These are phyloP conservation scores for Strigops habroptila DNA, from an alignment of 2,113 vertebrate genomes.

Conservation along the genomic window DNA sequence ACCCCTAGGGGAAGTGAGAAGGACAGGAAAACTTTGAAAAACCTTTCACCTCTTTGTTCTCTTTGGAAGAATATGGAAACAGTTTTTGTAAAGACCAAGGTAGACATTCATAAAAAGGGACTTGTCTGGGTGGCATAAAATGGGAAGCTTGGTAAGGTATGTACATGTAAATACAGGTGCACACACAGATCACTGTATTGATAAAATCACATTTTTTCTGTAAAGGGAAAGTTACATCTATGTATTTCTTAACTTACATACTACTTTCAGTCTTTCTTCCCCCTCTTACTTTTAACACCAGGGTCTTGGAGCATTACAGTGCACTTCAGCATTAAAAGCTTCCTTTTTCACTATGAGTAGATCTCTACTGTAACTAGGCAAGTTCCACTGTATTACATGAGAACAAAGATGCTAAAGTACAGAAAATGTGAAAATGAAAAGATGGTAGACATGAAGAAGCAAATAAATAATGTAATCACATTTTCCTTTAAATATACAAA, in stretches of 20 bases:
- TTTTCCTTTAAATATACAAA: neutral
- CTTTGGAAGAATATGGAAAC: constrained; percentile 22
- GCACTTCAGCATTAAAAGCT: neutral
- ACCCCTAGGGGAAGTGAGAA: constrained; percentile 59
- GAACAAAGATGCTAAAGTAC: neutral
- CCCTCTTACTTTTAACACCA: neutral
- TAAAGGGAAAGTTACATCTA: neutral
- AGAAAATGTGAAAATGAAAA: neutral
- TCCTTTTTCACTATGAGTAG: constrained; percentile 3
- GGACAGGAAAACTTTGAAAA: constrained; percentile 53
- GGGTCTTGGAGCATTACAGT: neutral
- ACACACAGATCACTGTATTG: neutral
- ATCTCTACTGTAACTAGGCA: neutral
- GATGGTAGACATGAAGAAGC: neutral
- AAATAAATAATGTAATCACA: neutral
- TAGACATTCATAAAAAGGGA: neutral
- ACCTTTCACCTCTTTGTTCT: constrained; percentile 66
- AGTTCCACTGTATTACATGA: neutral
- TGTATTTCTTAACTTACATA: neutral
- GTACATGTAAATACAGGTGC: neutral
- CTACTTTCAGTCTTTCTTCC: neutral
- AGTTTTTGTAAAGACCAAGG: constrained; percentile 17
- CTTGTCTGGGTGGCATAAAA: neutral
- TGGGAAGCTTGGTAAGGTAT: neutral
- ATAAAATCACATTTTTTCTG: neutral